Base-by-base conservation (phyloP, 2,888 invertebrate genomes). In the Oxytorus armatus region DNA sequence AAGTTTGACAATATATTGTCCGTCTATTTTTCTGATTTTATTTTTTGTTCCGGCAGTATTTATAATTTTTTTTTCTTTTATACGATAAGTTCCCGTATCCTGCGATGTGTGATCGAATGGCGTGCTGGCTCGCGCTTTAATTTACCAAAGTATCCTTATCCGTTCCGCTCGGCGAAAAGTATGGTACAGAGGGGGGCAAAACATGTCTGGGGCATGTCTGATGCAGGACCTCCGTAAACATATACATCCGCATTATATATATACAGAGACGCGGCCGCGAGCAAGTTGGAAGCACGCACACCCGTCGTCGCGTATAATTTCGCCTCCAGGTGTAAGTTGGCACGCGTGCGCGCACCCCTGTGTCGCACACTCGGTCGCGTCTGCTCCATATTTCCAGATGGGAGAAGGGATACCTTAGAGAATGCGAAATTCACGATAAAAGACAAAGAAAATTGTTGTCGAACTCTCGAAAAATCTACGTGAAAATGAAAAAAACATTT, bases 61-160 rank as follows among this genome's bases (percentile, higher is more conserved):
- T n/a, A n/a, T n/a, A n/a, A n/a, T n/a, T n/a, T n/a, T n/a, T n/a
- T n/a, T n/a, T n/a, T n/a, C n/a, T n/a, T n/a, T n/a, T n/a, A n/a
- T 29, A 29, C 29, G 5, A 10, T 8, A 8, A 36, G 70, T 33
- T 79, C 74, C 78, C 72, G 70, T n/a, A n/a, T n/a, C 78, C 74
- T 65, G 73, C 74, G 79, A 73, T 69, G 72, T 69, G 72, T 77
- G 76, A 69, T 77, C 79, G 82, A 83, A 83, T 88, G 82, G 87
- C 88, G 87, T 87, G 87, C 79, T 82, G 82, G 83, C 55, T 84
- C 83, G 83, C 86, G 85, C 87, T 89, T 89, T 87, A 89, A 89
- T 89, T 88, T 86, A 87, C 84, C 86, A 86, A 86, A 88, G 87
- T 88, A 83, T n/a, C 85, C 86, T 83, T 77, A 84, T 86, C 82